Evolutionary conservation across 2,888 invertebrate genomes (phyloP).

Genomic region (Pristionchus fissidentatus): DNA sequence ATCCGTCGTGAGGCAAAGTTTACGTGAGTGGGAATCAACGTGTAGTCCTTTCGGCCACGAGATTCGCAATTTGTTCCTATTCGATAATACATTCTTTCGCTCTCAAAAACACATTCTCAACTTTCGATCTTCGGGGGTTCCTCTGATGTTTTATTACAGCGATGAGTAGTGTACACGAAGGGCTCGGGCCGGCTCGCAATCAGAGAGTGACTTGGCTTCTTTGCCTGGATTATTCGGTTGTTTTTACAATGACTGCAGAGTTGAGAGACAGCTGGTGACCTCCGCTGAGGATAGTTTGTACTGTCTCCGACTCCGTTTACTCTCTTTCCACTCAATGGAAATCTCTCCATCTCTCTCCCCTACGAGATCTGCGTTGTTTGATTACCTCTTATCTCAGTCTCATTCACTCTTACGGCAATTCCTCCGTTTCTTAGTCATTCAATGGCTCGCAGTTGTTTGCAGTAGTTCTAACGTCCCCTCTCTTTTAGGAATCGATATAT

Average conservation of each 20-base stretch:
- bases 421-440: not conserved
- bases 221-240: not conserved
- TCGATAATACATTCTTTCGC: too few species aligned
- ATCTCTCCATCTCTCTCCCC: too few species aligned
- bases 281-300: constrained; percentile 3
- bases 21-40: too few species aligned
- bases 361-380: not conserved
- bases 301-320: not conserved
- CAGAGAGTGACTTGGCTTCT: too few species aligned
- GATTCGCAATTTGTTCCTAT: too few species aligned
- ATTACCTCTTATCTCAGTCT: not conserved
- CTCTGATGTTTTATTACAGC: too few species aligned
- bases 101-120: too few species aligned
- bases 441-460: not conserved
- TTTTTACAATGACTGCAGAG: not conserved
- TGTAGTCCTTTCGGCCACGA: too few species aligned
- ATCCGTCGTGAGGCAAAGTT: too few species aligned
- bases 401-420: not conserved
- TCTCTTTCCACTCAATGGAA: not conserved
- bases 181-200: too few species aligned
- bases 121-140: too few species aligned
- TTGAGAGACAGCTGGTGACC: not conserved
- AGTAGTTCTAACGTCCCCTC: not conserved
- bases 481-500: not conserved
- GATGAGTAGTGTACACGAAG: too few species aligned